These are phyloP conservation scores for Semicossyphus pulcher DNA, from an alignment of 2,113 vertebrate genomes.

Conservation along the genomic window DNA sequence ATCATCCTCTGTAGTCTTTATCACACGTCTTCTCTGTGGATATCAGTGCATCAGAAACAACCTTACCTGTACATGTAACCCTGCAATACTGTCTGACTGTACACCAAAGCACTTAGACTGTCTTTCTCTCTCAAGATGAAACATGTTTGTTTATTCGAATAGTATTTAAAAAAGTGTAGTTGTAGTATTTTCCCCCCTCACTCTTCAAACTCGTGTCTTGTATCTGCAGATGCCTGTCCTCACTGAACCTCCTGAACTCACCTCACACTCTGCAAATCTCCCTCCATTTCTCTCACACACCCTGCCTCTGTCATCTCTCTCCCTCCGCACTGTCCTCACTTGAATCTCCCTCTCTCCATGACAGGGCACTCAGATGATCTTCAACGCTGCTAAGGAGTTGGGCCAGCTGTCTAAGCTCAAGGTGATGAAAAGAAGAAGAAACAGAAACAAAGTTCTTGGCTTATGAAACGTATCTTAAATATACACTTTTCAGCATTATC, in stretches of 20 bases:
- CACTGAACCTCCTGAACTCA: conserved; percentile 26
- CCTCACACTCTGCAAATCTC: conserved; percentile 26
- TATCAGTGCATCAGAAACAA: conserved; percentile 34
- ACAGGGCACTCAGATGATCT: conserved; percentile 98
- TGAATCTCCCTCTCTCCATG: conserved; percentile 44
- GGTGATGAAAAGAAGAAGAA: conserved; percentile 75
- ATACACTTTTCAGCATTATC: neutral
- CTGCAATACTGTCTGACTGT: conserved; percentile 20
- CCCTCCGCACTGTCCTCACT: neutral
- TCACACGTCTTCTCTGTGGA: conserved; percentile 11
- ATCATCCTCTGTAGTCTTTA: conserved; percentile 15
- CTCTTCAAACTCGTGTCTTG: conserved; percentile 24
- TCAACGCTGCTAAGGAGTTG: conserved; percentile 96
- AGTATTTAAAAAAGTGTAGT: neutral
- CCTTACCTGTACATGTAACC: too few species aligned
- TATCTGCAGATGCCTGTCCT: conserved; percentile 10
- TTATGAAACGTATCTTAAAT: too few species aligned
- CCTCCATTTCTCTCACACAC: neutral
- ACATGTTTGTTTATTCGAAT: conserved; percentile 19
- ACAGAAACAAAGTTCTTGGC: neutral
- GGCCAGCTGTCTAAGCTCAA: conserved; percentile 97
- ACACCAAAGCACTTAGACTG: conserved; percentile 36
- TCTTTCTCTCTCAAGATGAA: conserved; percentile 17
- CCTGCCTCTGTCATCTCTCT: neutral
- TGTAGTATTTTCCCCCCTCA: neutral